phyloP scores from a whole-genome alignment of 2,888 invertebrate genomes.

The Sturmia bella region DNA sequence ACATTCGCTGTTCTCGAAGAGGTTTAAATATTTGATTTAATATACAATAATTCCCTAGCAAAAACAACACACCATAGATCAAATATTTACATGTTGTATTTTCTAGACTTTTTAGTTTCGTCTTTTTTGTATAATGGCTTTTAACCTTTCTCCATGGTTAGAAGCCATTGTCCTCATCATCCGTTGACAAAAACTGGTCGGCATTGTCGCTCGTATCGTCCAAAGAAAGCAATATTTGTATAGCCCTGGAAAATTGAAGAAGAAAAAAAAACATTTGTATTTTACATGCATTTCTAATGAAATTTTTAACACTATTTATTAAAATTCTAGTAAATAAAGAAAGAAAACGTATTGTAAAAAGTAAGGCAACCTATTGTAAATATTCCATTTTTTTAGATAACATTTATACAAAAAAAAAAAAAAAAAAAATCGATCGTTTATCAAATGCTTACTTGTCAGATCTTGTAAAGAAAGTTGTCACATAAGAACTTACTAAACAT shows the following conservation, averaged over 20 bases:
- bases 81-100: background rate
- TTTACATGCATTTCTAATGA: constrained; percentile 50
- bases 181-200: constrained; percentile 72
- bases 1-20: constrained; percentile 77
- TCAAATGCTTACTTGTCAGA: too few species aligned
- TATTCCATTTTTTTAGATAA: too few species aligned
- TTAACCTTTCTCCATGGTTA: constrained; percentile 3
- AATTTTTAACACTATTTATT: constrained; percentile 31
- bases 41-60: background rate
- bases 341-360: background rate
- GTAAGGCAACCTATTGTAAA: too few species aligned
- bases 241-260: constrained; percentile 73
- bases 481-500: too few species aligned
- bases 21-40: constrained; percentile 26
- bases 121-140: constrained; percentile 13
- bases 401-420: too few species aligned
- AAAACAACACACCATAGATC: constrained; percentile 1
- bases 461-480: too few species aligned
- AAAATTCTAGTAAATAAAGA: constrained; percentile 30
- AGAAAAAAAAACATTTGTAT: constrained; percentile 22
- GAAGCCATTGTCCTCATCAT: constrained; percentile 72
- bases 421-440: too few species aligned
- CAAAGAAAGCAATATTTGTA: constrained; percentile 77
- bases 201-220: constrained; percentile 73
- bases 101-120: background rate